These are phyloP conservation scores for Machimus rusticus DNA, from an alignment of 2,888 invertebrate species.

Conservation along the genomic window DNA sequence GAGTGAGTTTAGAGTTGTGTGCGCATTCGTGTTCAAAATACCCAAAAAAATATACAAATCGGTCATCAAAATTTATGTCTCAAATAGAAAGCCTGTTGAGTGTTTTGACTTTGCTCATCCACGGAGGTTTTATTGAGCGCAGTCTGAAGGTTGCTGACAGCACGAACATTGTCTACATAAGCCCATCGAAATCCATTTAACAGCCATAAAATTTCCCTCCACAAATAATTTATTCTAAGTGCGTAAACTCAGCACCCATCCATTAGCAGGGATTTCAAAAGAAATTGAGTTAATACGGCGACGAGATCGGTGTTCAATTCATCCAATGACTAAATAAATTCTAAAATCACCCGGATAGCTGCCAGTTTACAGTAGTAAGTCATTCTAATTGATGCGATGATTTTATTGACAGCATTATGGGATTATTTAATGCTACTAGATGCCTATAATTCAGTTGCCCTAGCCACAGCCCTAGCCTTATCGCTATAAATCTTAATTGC, in stretches of 20 bases:
- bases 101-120: neutral
- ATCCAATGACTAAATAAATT: slow-evolving; percentile 24
- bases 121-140: neutral
- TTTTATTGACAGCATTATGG: slow-evolving; percentile 33
- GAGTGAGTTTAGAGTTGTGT: no score
- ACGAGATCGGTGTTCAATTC: neutral
- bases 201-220: slow-evolving; percentile 1
- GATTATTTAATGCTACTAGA: slow-evolving; percentile 9
- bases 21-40: neutral
- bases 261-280: slow-evolving; percentile 18
- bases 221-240: slow-evolving; percentile 23
- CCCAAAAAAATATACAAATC: neutral
- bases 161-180: slow-evolving; percentile 12
- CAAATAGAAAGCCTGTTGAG: neutral
- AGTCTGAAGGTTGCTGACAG: neutral
- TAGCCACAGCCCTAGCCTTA: neutral
- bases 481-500: slow-evolving; percentile 14
- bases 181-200: slow-evolving; percentile 23
- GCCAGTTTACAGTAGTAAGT: slow-evolving; percentile 11
- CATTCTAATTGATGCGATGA: slow-evolving; percentile 25
- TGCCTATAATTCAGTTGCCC: slow-evolving; percentile 4
- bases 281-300: neutral
- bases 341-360: neutral
- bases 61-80: slow-evolving; percentile 5
- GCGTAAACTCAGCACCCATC: neutral